These are phyloP conservation scores for Anagrus nilaparvatae DNA, from an alignment of 1,140 invertebrate species.

Conservation along the genomic window DNA sequence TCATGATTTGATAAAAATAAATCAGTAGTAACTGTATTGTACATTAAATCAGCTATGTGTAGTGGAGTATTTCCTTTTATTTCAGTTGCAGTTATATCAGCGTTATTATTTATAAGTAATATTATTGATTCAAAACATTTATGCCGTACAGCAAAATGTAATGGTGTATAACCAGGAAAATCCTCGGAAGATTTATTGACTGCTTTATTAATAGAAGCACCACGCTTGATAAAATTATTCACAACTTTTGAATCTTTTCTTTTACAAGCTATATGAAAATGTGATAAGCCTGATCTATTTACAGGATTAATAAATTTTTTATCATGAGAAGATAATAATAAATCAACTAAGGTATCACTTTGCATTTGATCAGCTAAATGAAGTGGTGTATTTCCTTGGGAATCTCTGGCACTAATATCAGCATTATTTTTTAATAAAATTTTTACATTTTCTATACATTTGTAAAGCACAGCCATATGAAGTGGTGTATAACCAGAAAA, in stretches of 20 bases:
- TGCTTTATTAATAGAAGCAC: constrained; percentile 1
- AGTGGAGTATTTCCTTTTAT: constrained; percentile 1
- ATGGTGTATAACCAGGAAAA: constrained; percentile 1
- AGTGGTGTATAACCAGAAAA: neutral
- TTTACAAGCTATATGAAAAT: constrained; percentile 6
- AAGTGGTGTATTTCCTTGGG: neutral
- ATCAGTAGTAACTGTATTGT: neutral
- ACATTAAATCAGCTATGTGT: constrained; percentile 2
- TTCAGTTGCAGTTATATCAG: neutral
- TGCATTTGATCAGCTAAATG: neutral
- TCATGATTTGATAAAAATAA: neutral
- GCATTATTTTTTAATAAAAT: neutral
- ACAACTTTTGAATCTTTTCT: constrained; percentile 2
- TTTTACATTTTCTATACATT: constrained; percentile 1
- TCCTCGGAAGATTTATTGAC: neutral
- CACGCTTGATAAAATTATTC: neutral
- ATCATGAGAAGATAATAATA: constrained; percentile 4
- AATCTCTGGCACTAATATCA: neutral
- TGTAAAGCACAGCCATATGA: no score
- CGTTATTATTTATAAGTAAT: neutral
- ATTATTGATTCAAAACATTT: neutral
- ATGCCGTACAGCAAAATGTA: constrained; percentile 7
- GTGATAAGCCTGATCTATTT: neutral
- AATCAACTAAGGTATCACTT: constrained; percentile 2
- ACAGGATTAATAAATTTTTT: constrained; percentile 1